These are phyloP conservation scores for Lamellibrachia columna DNA, from an alignment of 2,888 invertebrate genomes.

Conservation along the genomic window DNA sequence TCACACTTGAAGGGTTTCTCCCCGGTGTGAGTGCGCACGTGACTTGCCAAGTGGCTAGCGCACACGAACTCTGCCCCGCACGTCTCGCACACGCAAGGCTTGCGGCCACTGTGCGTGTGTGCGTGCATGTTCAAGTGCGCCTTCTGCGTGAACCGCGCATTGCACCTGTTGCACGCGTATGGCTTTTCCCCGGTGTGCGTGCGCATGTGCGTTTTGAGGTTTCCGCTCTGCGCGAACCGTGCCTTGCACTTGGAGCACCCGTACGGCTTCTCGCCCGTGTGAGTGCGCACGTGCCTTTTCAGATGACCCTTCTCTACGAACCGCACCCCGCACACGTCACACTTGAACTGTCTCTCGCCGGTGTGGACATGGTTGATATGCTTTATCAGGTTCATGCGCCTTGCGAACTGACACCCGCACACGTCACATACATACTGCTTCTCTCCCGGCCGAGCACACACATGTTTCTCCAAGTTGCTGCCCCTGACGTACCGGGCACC, in stretches of 20 bases:
- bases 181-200: background rate
- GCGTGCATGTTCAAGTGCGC: constrained; percentile 13
- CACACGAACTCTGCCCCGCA: background rate
- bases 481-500: background rate
- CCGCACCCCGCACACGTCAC: background rate
- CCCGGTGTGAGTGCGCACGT: background rate
- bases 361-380: background rate
- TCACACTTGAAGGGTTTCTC: background rate
- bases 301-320: background rate
- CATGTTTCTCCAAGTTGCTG: background rate
- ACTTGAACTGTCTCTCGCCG: background rate
- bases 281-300: background rate
- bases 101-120: constrained; percentile 8
- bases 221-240: background rate
- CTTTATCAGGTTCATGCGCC: background rate
- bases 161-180: background rate
- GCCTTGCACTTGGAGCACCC: background rate
- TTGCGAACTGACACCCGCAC: background rate
- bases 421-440: background rate
- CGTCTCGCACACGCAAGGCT: constrained; percentile 6
- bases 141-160: constrained; percentile 6
- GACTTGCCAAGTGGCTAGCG: background rate
- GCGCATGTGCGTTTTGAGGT: background rate
- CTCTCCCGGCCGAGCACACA: background rate
- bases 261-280: background rate